A percentile compares a stretch with the other conserved stretches of the same genome.
phyloP scores from a whole-genome alignment of 2,113 vertebrate genomes.

The Festucalex cinctus region DNA sequence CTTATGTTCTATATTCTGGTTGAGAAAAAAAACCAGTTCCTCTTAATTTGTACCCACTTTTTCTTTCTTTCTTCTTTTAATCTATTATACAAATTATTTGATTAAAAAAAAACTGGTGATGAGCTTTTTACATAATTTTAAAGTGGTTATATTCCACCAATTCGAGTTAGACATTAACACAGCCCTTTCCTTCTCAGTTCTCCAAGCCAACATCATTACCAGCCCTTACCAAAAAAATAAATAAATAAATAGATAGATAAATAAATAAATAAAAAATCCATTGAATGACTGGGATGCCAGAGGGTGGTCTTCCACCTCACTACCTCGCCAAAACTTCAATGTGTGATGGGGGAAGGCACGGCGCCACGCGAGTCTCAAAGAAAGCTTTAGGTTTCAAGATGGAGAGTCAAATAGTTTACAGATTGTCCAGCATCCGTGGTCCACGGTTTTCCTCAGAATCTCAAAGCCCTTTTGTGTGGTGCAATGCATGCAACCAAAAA shows the following conservation, averaged over 20 bases:
- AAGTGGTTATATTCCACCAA: no score
- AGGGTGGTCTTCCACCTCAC: constrained; percentile 67
- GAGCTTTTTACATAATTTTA: no score
- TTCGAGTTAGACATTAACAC: constrained; percentile 67
- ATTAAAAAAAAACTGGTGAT: no score
- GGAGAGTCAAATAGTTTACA: constrained; percentile 70
- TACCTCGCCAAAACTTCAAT: constrained; percentile 38
- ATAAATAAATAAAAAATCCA: constrained; percentile 48
- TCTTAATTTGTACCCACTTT: no score
- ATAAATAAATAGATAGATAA: no score
- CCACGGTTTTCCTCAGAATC: not conserved
- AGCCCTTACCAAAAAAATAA: constrained; percentile 44
- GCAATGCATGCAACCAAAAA: not conserved
- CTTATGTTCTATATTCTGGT: no score
- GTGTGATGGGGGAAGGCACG: constrained; percentile 18
- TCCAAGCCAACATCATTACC: constrained; percentile 17
- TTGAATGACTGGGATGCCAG: constrained; percentile 59
- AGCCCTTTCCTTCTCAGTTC: constrained; percentile 48
- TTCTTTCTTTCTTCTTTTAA: no score
- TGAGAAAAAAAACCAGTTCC: no score
- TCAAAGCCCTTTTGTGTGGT: constrained; percentile 8
- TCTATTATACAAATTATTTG: no score
- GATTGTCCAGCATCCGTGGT: constrained; percentile 43
- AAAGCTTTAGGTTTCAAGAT: constrained; percentile 66
- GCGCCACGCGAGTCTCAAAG: constrained; percentile 31